Base-by-base conservation (phyloP, 2,888 invertebrate genomes). In the Tachina lurida region DNA sequence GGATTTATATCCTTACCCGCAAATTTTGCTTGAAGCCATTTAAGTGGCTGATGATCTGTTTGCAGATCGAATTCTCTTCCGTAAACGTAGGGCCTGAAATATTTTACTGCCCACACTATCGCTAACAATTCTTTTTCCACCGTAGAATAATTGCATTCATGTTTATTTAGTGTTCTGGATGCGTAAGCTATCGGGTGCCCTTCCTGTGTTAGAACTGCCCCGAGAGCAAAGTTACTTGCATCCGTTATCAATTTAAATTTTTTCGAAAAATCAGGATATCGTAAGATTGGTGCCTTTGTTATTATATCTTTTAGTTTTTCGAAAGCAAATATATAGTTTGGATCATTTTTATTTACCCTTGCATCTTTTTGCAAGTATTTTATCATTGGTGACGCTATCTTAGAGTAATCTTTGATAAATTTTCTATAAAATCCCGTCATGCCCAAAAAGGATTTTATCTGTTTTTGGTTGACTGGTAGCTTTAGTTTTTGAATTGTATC, bases 1-100 rank as follows among this genome's bases (percentile, higher is more conserved):
- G 39, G 65, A 73, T 75, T 87, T 45, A 77, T 78, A 63, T 86
- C 75, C 54, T 83, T 87, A 9, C 67, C 63, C 13, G 68, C 56
- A 19, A 63, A 68, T 56, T 82, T 82, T 41, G 68, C 54, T 31
- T 71, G 54, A 10, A 87, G 22, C 87, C 85, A 88, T 39, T 54
- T 71, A 43, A 86, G 56, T 17, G 87, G 88, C 56, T 84, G 73
- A 31, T 87, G 87, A 75, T 84, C 86, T 13, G 83, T 86, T 81
- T 83, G 62, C n/a, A 82, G 43, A 19, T 80, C 39, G 56, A 87
- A 88, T 60, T 73, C 82, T 19, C 82, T 19, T 1, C 86, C 87
- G n/a, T 70, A 87, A 22, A 88, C 1, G 41, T 87, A 87, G 0
- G 86, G 82, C 43, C 85, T 84, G 22, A 84, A 88, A 56, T 87